Base-by-base conservation (phyloP, 92 coral and sea anemone genomes). In the Diadumene lineata region DNA sequence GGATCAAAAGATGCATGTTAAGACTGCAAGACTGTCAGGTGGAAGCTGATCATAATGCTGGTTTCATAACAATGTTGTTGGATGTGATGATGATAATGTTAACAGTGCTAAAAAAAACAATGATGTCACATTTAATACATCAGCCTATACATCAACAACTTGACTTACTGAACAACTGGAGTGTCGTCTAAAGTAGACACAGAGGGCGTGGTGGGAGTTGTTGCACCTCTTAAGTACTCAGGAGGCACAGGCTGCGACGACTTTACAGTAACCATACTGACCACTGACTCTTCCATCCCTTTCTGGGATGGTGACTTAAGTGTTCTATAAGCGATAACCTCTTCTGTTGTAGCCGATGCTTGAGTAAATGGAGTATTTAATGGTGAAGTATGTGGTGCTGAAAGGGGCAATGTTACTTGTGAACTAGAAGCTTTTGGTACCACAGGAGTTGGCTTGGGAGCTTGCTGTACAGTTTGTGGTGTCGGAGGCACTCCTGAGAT, bases 201-300 rank as follows among this genome's bases (percentile, higher is more conserved):
- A 4, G 77, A 72, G 15, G 77, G 77, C 32, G 60, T 72, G 63
- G 77, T 32, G 19, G 77, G 66, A 31, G 66, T 30, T 2, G 65
- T 19, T 48, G 66, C 66, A 72, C 44, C 62, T 48, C 77, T 72
- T 57, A 56, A 6, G 11, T 56, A 60, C 33, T 72, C 44, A 0
- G 77, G 77, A 0, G 66, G 77, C 31, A 79, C 61, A 16, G 90
- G 86, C 0, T 74, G 80, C 0, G 86, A 80, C 1, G 90, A 70
- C 43, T 65, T 75, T 34, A 81, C 32, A 13, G 82, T 74, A 1
- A 85, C 89, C 50, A 79, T 79, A 4, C 81, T 77, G 30, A 83
- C 66, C 25, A 85, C 65, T 18, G 72, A 32, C 34, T 53, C 19
- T 38, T 79, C 76, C 0, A 53, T 62, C 16, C 90, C 90, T 27